A percentile compares a stretch with the other conserved stretches of the same genome.
Evolutionary conservation across 2,888 invertebrate genomes (phyloP).

Genomic region (Hydroisotoma schaefferi): DNA sequence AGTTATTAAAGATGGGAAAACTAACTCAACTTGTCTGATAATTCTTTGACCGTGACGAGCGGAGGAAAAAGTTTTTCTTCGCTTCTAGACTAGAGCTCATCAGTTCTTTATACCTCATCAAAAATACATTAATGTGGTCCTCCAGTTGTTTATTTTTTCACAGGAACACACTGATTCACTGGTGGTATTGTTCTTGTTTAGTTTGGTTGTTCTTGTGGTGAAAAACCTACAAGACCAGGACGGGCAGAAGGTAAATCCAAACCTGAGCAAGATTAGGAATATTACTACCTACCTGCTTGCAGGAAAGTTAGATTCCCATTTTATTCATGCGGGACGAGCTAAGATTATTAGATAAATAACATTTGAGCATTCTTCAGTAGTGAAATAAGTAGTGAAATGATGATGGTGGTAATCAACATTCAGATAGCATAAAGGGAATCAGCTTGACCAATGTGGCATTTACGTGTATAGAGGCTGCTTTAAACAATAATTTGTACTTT

Average conservation of each 20-base stretch:
- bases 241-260: slow-evolving; percentile 5
- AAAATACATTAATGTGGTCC: slow-evolving; percentile 49
- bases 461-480: slow-evolving; percentile 5
- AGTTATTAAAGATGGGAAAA: slow-evolving; percentile 19
- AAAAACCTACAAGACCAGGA: slow-evolving; percentile 4
- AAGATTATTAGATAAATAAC: slow-evolving; percentile 24
- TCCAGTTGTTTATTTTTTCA: slow-evolving; percentile 19
- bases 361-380: slow-evolving; percentile 10
- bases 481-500: slow-evolving; percentile 14
- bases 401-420: slow-evolving; percentile 18
- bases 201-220: background rate
- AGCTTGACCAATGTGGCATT: too few relatives aligned
- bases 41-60: slow-evolving; percentile 42
- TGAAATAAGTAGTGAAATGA: too few relatives aligned
- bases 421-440: slow-evolving; percentile 1
- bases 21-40: slow-evolving; percentile 12
- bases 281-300: slow-evolving; percentile 2
- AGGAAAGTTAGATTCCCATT: slow-evolving; percentile 4
- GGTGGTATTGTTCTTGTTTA: background rate
- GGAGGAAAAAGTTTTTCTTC: slow-evolving; percentile 19
- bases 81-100: slow-evolving; percentile 28
- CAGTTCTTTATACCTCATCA: slow-evolving; percentile 49
- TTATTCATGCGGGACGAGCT: slow-evolving; percentile 24
- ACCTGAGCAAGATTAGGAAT: too few relatives aligned
- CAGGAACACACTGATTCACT: background rate